Conservation (phyloP, 1,140 invertebrate genomes). For the Kradibia gibbosae region DNA sequence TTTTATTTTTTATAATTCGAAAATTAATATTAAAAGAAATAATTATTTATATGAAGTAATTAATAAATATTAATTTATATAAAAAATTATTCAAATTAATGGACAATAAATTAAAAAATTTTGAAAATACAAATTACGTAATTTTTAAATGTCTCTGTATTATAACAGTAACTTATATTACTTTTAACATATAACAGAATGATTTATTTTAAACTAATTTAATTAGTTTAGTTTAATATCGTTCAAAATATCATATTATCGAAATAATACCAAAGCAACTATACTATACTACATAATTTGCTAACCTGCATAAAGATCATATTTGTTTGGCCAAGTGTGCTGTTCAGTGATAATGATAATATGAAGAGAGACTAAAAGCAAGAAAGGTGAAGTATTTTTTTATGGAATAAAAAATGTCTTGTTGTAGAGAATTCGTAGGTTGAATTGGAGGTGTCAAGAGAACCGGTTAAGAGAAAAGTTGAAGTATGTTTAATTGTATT, state of each 20-base stretch:
- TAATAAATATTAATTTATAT: no score
- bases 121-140: no score
- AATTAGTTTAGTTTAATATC: neutral
- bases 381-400: constrained; percentile 56
- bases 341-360: constrained; percentile 62
- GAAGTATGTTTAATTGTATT: neutral
- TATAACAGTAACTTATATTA: no score
- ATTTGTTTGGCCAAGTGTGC: constrained; percentile 56
- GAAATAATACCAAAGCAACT: constrained; percentile 35
- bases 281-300: neutral
- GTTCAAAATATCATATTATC: constrained; percentile 26
- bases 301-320: constrained; percentile 33
- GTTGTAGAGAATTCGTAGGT: neutral
- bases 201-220: no score
- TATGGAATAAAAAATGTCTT: constrained; percentile 46
- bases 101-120: no score
- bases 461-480: neutral
- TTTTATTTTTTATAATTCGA: no score
- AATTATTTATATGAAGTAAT: no score
- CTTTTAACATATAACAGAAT: no score
- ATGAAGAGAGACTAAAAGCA: neutral
- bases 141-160: no score
- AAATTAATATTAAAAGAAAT: no score
- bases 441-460: neutral
- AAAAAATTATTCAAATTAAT: no score